Percentiles rank a stretch among this genome's conserved stretches.
These are phyloP conservation scores for Drosophila ohnishii DNA, from an alignment of 1,140 invertebrate species.

Conservation along the genomic window DNA sequence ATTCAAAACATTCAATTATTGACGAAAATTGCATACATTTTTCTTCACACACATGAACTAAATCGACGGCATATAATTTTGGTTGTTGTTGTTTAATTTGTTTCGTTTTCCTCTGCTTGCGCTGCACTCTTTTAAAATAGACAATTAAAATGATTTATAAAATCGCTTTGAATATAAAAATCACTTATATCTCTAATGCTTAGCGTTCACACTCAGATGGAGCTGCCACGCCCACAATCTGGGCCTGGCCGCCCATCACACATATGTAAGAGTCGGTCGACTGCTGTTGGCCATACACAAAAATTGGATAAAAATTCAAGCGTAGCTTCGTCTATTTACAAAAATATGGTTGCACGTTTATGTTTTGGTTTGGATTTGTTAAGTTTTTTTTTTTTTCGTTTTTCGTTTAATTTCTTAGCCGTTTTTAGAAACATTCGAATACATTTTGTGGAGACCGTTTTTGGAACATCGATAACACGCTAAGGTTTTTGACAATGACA, in stretches of 20 bases:
- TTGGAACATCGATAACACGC: constrained; percentile 60
- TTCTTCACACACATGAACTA: constrained; percentile 75
- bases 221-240: constrained; percentile 46
- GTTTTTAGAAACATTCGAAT: constrained; percentile 63
- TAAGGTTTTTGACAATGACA: constrained; percentile 30
- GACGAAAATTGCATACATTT: constrained; percentile 75
- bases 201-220: constrained; percentile 74
- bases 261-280: constrained; percentile 31
- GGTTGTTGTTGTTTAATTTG: constrained; percentile 10
- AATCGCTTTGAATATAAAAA: constrained; percentile 78
- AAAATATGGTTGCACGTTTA: constrained; percentile 65
- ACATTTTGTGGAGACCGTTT: constrained; percentile 57
- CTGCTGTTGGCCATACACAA: constrained; percentile 65
- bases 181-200: constrained; percentile 75
- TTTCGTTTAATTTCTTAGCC: constrained; percentile 37
- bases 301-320: constrained; percentile 71
- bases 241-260: constrained; percentile 36
- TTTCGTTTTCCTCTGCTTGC: constrained; percentile 35
- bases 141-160: constrained; percentile 82
- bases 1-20: constrained; percentile 77
- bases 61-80: constrained; percentile 46
- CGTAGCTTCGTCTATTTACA: constrained; percentile 75
- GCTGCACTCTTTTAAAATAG: constrained; percentile 67
- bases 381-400: constrained; percentile 20
- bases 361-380: constrained; percentile 40